Base-by-base conservation (phyloP, 1,140 invertebrate genomes). In the Trinorchestia longiramus region DNA sequence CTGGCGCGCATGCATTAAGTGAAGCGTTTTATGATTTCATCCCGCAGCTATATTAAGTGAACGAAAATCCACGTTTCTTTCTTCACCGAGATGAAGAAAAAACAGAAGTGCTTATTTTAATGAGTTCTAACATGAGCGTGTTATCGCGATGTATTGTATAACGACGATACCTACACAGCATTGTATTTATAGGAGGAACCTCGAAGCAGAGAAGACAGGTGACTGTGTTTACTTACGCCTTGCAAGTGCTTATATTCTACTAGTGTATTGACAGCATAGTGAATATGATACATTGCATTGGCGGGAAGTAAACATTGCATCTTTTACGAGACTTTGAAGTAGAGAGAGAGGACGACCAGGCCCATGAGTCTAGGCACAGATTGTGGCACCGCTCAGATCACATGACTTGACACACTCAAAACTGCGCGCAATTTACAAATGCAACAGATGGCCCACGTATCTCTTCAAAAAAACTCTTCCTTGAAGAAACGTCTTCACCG, bases 371-470 rank as follows among this genome's bases (percentile, higher is more conserved):
- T 41, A 15, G 88, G 88, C 41, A 36, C 43, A 90, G n/a, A 42
- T 90, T 42, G 41, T 19, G 3, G n/a, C 88, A 3, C 88, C 88
- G 43, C 88, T 90, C 88, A 90, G 88, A 4, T 0, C 41, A 28
- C 88, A 90, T 90, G 88, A 90, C 88, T 90, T 15, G 43, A 41
- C 88, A 36, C 88, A 90, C 88, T 90, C 88, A 36, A 90, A 42
- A 90, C 88, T 43, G 43, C 23, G n/a, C 88, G 88, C 88, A 90
- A 90, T 42, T 90, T 90, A 90, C 88, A 43, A 90, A 8, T 90
- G n/a, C 88, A 42, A 43, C 88, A 90, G 88, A 90, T 90, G 88
- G 88, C 4, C 36, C 43, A 90, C 88, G 41, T 42, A 15, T 90
- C 88, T 41, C 88, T 90, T 42, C 88, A 90, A 42, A 41, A 41